Evolutionary conservation across 2,888 invertebrate genomes (phyloP), one percentile per base, ranked within the genome.

Genomic region (Drosophila nr. medialis): DNA sequence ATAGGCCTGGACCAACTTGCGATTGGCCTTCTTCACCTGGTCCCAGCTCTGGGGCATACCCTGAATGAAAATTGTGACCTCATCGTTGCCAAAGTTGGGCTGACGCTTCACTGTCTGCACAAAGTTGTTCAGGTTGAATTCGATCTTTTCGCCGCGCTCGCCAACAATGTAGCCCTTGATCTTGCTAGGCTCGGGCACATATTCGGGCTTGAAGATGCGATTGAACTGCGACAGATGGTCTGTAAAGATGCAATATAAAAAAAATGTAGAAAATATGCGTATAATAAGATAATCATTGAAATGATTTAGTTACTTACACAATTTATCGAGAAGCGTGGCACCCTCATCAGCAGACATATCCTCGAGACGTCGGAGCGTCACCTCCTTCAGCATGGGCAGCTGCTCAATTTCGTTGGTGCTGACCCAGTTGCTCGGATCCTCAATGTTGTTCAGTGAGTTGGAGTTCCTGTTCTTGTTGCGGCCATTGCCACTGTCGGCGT

Each of bases 61-160:
- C 56, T 92, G 88, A 18, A 92, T 88, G 76, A 89, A 90, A 54
- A 92, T 84, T 71, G 92, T 92, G 0, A 92, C 85, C 70, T 93
- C 92, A 15, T 92, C 86, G 38, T 87, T 70, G 58, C 86, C 91
- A 53, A 92, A 89, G 58, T 88, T 78, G 3, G 75, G 55, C 51
- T 88, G 80, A 36, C 85, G 80, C 50, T 85, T 90, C 38, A 81
- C 82, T 0, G 68, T 74, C 51, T 76, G 55, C 15, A 84, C 87
- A 30, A 92, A 65, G 49, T 75, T 83, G 70, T 90, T 86, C 62
- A 91, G 60, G 48, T 88, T 86, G 69, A 83, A 86, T 0, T 73
- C 60, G 29, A 78, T 67, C 59, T 86, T 86, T 60, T 91, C 67
- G 29, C 91, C 91, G 58, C 74, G 80, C 24, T 81, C 67, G 58